Conservation (phyloP, 2,797 vertebrate species). For the Sebastolobus alascanus region DNA sequence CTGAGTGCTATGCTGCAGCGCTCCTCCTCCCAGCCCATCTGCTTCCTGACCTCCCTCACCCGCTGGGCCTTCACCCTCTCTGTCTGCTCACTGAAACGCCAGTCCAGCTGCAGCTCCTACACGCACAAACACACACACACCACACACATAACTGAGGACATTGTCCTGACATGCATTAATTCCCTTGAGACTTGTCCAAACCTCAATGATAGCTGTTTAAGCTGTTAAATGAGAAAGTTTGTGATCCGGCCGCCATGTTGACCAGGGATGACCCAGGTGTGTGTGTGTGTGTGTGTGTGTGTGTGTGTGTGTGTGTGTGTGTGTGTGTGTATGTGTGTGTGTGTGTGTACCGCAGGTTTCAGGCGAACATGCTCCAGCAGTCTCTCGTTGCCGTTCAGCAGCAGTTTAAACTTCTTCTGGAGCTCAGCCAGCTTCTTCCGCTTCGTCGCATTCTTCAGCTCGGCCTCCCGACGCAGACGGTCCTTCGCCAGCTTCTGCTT, state of each 20-base stretch:
- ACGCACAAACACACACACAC: conserved; percentile 47
- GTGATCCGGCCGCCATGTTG: too few species aligned
- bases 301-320: neutral
- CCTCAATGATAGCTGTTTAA: neutral
- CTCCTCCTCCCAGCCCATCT: conserved; percentile 91
- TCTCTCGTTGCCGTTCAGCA: conserved; percentile 85
- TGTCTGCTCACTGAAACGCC: conserved; percentile 84
- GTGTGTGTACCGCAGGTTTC: conserved; percentile 79
- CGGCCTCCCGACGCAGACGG: conserved; percentile 84
- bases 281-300: conserved; percentile 30
- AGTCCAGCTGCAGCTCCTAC: conserved; percentile 90
- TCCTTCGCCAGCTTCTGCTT: conserved; percentile 89
- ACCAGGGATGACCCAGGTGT: too few species aligned
- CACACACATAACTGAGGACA: neutral
- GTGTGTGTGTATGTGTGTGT: conserved; percentile 1
- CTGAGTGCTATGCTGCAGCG: conserved; percentile 81
- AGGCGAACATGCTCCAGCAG: conserved; percentile 89
- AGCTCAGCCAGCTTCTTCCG: conserved; percentile 82
- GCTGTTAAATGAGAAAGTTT: too few species aligned
- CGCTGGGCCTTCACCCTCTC: conserved; percentile 78
- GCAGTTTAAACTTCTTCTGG: conserved; percentile 79
- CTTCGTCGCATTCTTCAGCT: conserved; percentile 82
- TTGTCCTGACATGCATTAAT: neutral
- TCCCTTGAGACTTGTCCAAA: neutral
- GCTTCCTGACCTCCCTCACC: conserved; percentile 84